Conservation (phyloP, 2,888 invertebrate genomes). For the Dolichomitus sp. region DNA sequence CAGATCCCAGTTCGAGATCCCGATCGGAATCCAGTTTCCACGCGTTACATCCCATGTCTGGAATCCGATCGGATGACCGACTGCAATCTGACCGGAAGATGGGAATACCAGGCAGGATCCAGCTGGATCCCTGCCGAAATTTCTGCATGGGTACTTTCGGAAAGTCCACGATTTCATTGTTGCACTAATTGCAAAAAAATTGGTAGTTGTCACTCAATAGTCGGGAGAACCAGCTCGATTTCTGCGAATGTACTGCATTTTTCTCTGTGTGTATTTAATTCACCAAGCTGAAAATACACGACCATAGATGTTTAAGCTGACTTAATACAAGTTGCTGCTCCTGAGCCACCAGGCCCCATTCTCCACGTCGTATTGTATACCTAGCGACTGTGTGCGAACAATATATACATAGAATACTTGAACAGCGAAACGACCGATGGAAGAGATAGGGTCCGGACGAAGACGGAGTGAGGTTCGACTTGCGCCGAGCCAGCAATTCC, state of each 20-base stretch:
- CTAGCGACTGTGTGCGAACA: neutral
- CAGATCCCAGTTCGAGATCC: too few relatives aligned
- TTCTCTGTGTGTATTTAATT: neutral
- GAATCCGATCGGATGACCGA: too few relatives aligned
- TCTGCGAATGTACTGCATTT: too few relatives aligned
- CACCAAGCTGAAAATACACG: neutral
- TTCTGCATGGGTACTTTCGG: too few relatives aligned
- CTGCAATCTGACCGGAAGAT: too few relatives aligned
- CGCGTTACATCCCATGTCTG: too few relatives aligned
- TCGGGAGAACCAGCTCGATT: too few relatives aligned
- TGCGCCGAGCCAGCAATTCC: slow-evolving; percentile 70
- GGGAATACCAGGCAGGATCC: too few relatives aligned
- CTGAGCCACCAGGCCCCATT: neutral
- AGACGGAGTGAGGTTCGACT: slow-evolving; percentile 67
- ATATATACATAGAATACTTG: slow-evolving; percentile 22
- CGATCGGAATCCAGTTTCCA: too few relatives aligned
- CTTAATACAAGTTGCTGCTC: slow-evolving; percentile 1
- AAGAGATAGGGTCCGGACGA: slow-evolving; percentile 65
- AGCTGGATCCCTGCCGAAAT: too few relatives aligned
- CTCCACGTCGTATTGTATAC: neutral
- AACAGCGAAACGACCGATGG: slow-evolving; percentile 65
- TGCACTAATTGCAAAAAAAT: neutral
- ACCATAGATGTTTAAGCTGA: neutral
- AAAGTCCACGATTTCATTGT: neutral
- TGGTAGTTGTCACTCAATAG: too few relatives aligned